Conservation (phyloP, 2,797 vertebrate genomes). For the Rhodeus uyekii region DNA sequence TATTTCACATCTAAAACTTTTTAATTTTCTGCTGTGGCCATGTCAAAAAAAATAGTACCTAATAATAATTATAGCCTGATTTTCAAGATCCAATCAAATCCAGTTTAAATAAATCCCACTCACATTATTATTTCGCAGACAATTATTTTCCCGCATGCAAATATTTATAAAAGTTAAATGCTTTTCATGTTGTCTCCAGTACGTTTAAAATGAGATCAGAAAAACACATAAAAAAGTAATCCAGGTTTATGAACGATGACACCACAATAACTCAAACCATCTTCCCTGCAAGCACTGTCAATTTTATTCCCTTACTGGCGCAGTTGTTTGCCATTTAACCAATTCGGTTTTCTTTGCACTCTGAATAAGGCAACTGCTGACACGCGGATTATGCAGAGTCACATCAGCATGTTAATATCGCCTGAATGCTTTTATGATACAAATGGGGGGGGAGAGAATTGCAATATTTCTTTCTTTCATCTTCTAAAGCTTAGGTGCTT, state of each 20-base stretch:
- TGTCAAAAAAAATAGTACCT: background rate
- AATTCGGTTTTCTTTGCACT: background rate
- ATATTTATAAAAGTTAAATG: background rate
- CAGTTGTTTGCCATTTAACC: background rate
- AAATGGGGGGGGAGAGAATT: background rate
- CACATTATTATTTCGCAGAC: background rate
- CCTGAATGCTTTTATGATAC: conserved; percentile 32
- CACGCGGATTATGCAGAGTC: conserved; percentile 18
- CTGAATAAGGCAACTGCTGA: conserved; percentile 32
- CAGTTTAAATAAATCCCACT: background rate
- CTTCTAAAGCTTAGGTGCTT: conserved; percentile 24
- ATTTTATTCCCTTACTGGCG: background rate
- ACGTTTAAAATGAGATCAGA: background rate
- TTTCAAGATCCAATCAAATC: background rate
- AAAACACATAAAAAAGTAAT: background rate
- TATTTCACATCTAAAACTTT: no score
- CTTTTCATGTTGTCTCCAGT: background rate
- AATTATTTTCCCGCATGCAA: background rate
- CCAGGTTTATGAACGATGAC: background rate
- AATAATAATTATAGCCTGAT: background rate
- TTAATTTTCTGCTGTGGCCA: background rate
- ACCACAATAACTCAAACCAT: background rate
- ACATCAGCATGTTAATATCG: conserved; percentile 11
- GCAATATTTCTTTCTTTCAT: conserved; percentile 27
- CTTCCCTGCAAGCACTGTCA: background rate